Percentiles rank a stretch among this genome's conserved stretches.
Conservation (phyloP, 2,113 vertebrate genomes). For the Phylloscopus trochiloides region DNA sequence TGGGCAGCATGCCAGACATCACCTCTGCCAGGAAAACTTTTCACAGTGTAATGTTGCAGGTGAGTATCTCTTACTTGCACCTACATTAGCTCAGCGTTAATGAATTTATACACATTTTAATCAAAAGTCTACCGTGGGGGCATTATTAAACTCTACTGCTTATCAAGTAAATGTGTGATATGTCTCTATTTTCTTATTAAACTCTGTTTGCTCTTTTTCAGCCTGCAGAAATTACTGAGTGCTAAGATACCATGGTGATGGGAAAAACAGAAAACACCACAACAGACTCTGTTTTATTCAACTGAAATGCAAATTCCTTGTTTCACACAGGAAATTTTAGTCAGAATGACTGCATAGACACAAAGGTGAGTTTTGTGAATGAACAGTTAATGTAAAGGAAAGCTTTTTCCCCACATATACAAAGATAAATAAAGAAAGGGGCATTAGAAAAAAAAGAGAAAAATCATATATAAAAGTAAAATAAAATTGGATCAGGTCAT, state of each 20-base stretch:
- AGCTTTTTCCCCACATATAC: background rate
- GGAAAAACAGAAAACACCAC: background rate
- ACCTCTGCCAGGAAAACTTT: background rate
- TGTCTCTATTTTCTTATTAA: background rate
- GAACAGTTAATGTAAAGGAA: background rate
- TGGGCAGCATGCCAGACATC: background rate
- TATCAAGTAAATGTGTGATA: background rate
- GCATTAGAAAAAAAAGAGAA: background rate
- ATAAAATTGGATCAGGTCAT: background rate
- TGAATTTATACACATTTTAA: background rate
- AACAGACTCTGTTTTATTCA: constrained; percentile 14
- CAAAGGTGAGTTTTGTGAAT: constrained; percentile 1
- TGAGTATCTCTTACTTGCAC: background rate
- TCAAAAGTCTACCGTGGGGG: background rate
- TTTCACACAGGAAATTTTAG: constrained; percentile 11
- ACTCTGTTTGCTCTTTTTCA: constrained; percentile 25
- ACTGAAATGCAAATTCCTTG: constrained; percentile 42
- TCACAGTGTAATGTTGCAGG: background rate
- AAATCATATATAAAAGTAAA: background rate
- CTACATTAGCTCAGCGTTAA: background rate
- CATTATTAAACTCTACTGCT: background rate
- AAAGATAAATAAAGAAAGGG: background rate
- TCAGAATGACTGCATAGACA: background rate
- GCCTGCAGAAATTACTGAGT: constrained; percentile 9
- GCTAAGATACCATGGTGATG: constrained; percentile 1